Conservation (phyloP, 2,113 vertebrate genomes). For the Caranx melampygus region DNA sequence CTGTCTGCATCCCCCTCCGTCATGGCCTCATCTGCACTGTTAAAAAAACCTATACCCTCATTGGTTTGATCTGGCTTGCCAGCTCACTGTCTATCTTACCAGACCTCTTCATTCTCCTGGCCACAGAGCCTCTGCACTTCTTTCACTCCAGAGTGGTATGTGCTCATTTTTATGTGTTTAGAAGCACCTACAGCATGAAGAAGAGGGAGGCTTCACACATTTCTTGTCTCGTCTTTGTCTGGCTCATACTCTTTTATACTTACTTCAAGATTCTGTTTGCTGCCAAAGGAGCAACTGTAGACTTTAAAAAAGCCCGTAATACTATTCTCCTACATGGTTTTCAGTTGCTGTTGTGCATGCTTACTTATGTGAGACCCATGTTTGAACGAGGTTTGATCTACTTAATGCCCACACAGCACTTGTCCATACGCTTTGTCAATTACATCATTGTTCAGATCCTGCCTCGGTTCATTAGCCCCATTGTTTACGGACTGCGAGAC, state of each 20-base stretch:
- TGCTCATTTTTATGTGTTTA: slow-evolving; percentile 46
- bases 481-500: slow-evolving; percentile 80
- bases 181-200: slow-evolving; percentile 20
- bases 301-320: slow-evolving; percentile 71
- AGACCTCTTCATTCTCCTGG: slow-evolving; percentile 71
- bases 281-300: slow-evolving; percentile 36
- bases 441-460: slow-evolving; percentile 73
- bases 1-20: slow-evolving; percentile 75
- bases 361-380: slow-evolving; percentile 58
- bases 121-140: slow-evolving; percentile 57
- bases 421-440: slow-evolving; percentile 21
- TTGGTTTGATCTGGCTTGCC: slow-evolving; percentile 70
- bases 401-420: slow-evolving; percentile 27
- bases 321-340: slow-evolving; percentile 77
- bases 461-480: slow-evolving; percentile 75
- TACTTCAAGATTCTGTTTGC: slow-evolving; percentile 73
- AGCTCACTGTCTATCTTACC: slow-evolving; percentile 51
- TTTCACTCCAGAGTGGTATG: slow-evolving; percentile 63
- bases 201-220: slow-evolving; percentile 61
- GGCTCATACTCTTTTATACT: slow-evolving; percentile 66
- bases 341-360: slow-evolving; percentile 78
- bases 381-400: slow-evolving; percentile 19
- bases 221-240: slow-evolving; percentile 58
- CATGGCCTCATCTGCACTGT: slow-evolving; percentile 73
- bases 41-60: slow-evolving; percentile 61